Percentiles rank a stretch among this genome's conserved stretches.
These are phyloP conservation scores for Synanthedon tipuliformis DNA, from an alignment of 2,888 invertebrate species.

Conservation along the genomic window DNA sequence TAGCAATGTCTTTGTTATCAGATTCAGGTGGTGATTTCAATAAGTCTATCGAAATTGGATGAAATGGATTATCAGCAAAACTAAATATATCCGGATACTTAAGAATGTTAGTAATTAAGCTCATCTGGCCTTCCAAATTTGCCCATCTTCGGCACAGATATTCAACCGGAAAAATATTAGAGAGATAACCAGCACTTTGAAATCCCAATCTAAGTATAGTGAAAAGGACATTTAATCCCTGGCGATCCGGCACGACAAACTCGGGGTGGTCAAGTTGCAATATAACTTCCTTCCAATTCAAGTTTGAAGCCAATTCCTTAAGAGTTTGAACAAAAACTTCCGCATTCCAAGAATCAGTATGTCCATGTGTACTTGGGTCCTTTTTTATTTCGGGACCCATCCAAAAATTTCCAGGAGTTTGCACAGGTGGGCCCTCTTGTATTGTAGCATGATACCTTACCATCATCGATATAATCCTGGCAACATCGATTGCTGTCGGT, in stretches of 20 bases:
- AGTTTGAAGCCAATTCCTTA: slow-evolving; percentile 86
- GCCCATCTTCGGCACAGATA: slow-evolving; percentile 92
- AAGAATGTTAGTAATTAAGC: slow-evolving; percentile 85
- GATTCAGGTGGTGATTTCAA: slow-evolving; percentile 95
- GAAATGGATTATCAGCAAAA: slow-evolving; percentile 91
- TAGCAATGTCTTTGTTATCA: slow-evolving; percentile 92
- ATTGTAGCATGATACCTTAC: slow-evolving; percentile 79
- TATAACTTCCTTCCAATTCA: slow-evolving; percentile 95
- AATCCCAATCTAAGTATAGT: slow-evolving; percentile 85
- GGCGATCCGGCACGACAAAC: slow-evolving; percentile 88
- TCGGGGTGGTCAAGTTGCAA: slow-evolving; percentile 91
- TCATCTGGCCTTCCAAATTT: slow-evolving; percentile 92
- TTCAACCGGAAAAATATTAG: slow-evolving; percentile 86
- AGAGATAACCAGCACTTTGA: slow-evolving; percentile 78
- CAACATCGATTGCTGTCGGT: slow-evolving; percentile 85
- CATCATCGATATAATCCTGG: slow-evolving; percentile 89
- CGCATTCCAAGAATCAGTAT: slow-evolving; percentile 86
- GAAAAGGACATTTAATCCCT: slow-evolving; percentile 84
- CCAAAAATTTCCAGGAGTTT: slow-evolving; percentile 77
- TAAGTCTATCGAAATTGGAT: slow-evolving; percentile 86
- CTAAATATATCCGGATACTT: slow-evolving; percentile 94
- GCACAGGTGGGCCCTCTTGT: slow-evolving; percentile 76
- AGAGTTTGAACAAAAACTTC: slow-evolving; percentile 94
- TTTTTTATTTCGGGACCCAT: slow-evolving; percentile 68
- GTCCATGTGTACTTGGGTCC: slow-evolving; percentile 46